Base-by-base conservation (phyloP, 2,888 invertebrate species). In the Apotomis capreana region DNA sequence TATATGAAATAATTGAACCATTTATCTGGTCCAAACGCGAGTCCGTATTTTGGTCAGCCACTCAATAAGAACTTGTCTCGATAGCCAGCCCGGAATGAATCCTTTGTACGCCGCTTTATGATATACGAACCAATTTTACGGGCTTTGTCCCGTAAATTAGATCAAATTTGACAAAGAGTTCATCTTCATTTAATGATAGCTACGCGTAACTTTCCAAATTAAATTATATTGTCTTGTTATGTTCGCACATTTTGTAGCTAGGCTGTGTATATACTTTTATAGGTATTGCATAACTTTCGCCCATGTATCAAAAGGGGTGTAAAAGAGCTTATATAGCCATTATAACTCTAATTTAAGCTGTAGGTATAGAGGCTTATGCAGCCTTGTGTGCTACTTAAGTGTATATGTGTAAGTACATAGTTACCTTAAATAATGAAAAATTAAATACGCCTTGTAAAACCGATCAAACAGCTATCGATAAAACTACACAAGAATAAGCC, bases 71-170 rank as follows among this genome's bases (percentile, higher is more conserved):
- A 57, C 71, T 67, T 60, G 67, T 49, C 61, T 51, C 49, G 57
- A 68, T 67, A 68, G 49, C 61, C 40, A 6, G 40, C 52, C 40
- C 37, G 36, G 55, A 13, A 36, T 12, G 62, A n/a, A 44, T 54
- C 51, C 51, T 62, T 71, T 71, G 67, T 71, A 58, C 58, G 3
- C 15, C 49, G 57, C 63, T 71, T 62, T 68, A 68, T 71, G 71
- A 72, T 72, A 68, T 63, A 72, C 68, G 72, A 59, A 68, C 72
- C 72, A 72, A 72, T 72, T 68, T 68, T 63, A 60, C 46, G 44
- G 57, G 63, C 72, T 63, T 72, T 72, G 72, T 68, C 68, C 68
- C 15, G 58, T 10, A 68, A 68, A 72, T 68, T 62, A 68, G 63
- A 68, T 71, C 71, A 71, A 62, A 61, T 71, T 52, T 26, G 61